Evolutionary conservation across 2,113 vertebrate genomes (phyloP).

Genomic region (Panthera tigris): DNA sequence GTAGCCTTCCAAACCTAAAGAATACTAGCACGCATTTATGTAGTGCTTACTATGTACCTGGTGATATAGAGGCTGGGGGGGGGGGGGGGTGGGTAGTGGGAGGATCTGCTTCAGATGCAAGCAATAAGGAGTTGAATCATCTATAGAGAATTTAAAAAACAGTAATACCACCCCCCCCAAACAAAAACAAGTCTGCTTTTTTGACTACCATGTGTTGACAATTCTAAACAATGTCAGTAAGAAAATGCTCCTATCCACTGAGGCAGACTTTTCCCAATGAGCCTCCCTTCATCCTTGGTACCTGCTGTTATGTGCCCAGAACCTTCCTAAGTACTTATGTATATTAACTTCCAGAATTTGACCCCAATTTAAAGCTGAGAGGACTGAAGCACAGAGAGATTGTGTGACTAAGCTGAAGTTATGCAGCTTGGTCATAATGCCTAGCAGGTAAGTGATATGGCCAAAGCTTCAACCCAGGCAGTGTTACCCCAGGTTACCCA

Average conservation of each 20-base stretch:
- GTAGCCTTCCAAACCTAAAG: neutral
- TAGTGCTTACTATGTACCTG: neutral
- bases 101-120: neutral
- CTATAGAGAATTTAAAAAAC: neutral
- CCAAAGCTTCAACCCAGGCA: neutral
- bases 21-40: neutral
- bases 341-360: neutral
- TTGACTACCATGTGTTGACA: neutral
- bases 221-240: neutral
- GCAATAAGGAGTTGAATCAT: neutral
- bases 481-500: neutral
- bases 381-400: neutral
- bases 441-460: neutral
- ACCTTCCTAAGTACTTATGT: neutral
- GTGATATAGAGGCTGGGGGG: neutral
- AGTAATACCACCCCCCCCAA: neutral
- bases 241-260: neutral
- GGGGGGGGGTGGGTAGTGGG: accelerated
- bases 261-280: neutral
- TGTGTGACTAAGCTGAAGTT: neutral
- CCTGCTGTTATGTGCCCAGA: neutral
- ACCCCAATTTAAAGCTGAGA: neutral
- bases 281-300: neutral
- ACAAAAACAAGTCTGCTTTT: neutral
- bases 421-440: neutral